Percentiles rank a stretch among this genome's conserved stretches.
phyloP scores from a whole-genome alignment of 2,113 vertebrate genomes.

The Dasyurus viverrinus region DNA sequence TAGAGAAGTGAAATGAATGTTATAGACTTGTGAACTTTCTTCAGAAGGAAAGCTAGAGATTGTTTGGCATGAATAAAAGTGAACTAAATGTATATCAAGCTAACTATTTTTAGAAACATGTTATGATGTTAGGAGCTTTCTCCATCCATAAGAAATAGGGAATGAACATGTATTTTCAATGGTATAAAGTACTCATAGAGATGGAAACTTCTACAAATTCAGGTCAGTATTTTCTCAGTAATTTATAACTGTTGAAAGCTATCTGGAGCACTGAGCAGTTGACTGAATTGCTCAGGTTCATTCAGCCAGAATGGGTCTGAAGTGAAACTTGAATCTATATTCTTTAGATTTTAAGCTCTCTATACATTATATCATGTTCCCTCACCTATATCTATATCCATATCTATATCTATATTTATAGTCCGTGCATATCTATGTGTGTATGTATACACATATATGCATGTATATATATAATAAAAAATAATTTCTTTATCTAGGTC shows the following conservation, averaged over 20 bases:
- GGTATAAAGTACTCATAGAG: neutral
- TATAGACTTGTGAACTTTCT: neutral
- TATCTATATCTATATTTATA: neutral
- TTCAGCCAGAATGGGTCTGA: neutral
- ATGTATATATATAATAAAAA: neutral
- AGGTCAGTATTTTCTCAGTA: neutral
- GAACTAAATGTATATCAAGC: neutral
- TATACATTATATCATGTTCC: neutral
- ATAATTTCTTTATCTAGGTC: neutral
- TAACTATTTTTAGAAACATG: neutral
- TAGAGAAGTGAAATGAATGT: neutral
- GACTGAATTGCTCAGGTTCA: neutral
- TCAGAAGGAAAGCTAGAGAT: neutral
- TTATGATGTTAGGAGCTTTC: slow-evolving; percentile 1
- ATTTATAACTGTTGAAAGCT: neutral
- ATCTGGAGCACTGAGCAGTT: neutral
- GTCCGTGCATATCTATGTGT: neutral
- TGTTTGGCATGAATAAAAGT: neutral
- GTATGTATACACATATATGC: neutral
- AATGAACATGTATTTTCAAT: neutral
- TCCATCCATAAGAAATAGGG: neutral
- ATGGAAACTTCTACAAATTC: neutral
- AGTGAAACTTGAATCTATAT: neutral
- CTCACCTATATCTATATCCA: neutral
- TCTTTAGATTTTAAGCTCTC: neutral